phyloP scores from a whole-genome alignment of 2,113 vertebrate genomes.

The Melanocharis versteri region DNA sequence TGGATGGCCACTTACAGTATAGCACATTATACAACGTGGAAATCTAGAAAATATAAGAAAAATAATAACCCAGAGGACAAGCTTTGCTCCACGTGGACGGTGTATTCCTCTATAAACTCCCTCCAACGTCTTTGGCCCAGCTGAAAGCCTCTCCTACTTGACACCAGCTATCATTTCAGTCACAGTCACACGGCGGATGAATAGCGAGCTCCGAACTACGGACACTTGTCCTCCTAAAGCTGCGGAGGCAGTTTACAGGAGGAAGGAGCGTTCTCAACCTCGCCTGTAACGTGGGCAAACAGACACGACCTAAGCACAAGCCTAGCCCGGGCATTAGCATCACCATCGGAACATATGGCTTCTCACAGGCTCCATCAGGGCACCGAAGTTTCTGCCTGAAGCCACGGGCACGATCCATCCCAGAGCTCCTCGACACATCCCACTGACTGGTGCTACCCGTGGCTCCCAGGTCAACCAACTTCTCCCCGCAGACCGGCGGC shows the following conservation, averaged over 20 bases:
- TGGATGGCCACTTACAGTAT: not conserved
- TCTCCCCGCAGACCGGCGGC: not conserved
- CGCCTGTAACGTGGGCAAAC: not conserved
- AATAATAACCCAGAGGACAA: not conserved
- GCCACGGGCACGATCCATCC: not conserved
- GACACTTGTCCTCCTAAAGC: not conserved
- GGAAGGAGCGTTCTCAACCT: not conserved
- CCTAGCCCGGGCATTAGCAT: rapidly evolving
- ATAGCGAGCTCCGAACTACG: not conserved
- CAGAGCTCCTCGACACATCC: not conserved
- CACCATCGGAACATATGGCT: not conserved
- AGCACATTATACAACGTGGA: rapidly evolving
- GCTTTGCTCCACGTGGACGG: rapidly evolving
- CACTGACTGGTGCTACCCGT: rapidly evolving
- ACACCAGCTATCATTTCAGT: not conserved
- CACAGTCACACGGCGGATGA: rapidly evolving
- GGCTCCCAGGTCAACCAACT: not conserved
- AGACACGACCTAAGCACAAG: not conserved
- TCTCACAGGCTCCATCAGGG: not conserved
- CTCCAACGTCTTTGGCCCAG: not conserved
- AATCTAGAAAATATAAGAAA: not conserved
- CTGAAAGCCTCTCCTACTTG: not conserved
- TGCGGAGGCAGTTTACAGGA: not conserved
- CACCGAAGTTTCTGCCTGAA: not conserved
- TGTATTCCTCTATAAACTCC: not conserved